Conservation (phyloP, 2,113 vertebrate genomes). For the Chunga burmeisteri region DNA sequence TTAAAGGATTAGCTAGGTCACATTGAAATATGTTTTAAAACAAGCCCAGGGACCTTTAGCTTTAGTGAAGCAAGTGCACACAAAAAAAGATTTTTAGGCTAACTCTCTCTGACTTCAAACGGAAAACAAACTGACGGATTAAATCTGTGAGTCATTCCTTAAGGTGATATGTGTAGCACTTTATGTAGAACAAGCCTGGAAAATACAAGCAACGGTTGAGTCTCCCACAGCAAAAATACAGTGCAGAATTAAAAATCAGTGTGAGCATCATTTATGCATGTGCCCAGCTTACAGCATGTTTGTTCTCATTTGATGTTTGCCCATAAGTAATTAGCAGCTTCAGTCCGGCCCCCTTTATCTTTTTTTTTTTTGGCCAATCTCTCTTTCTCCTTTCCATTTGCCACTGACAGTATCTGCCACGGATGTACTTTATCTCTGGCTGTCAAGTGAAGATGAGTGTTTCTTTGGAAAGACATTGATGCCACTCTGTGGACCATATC, state of each 20-base stretch:
- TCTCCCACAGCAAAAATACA: background rate
- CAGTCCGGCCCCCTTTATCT: background rate
- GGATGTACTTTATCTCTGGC: background rate
- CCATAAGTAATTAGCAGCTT: background rate
- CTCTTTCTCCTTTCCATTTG: background rate
- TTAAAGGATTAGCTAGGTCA: constrained; percentile 72
- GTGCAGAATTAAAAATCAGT: background rate
- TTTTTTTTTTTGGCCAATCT: background rate
- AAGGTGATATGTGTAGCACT: constrained; percentile 3
- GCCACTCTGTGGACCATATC: background rate
- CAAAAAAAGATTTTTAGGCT: background rate
- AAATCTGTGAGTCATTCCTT: constrained; percentile 24
- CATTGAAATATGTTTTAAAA: constrained; percentile 70
- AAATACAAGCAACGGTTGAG: background rate
- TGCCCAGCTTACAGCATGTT: background rate
- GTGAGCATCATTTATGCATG: fast-evolving
- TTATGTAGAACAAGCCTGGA: background rate
- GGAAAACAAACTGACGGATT: constrained; percentile 32
- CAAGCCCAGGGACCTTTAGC: constrained; percentile 41
- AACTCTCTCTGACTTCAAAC: constrained; percentile 36
- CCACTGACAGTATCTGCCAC: background rate
- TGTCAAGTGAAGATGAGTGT: background rate
- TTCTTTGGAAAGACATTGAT: background rate
- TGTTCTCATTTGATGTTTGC: background rate
- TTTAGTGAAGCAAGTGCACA: constrained; percentile 16